Conservation (phyloP, 2,113 vertebrate species). For the Sceloporus undulatus region DNA sequence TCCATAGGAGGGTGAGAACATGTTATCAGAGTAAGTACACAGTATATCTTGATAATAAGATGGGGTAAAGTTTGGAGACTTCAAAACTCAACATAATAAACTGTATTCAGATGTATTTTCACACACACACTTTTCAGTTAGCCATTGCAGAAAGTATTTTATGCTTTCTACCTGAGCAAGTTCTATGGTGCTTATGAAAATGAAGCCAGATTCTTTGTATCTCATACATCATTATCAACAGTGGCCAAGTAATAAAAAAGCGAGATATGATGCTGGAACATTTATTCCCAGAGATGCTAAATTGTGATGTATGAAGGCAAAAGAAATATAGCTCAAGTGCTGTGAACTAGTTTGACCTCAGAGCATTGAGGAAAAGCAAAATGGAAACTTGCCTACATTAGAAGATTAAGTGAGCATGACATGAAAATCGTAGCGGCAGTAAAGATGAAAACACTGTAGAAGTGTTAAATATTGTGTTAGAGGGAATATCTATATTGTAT, state of each 20-base stretch:
- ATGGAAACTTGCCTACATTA: constrained; percentile 22
- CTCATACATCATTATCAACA: constrained; percentile 2
- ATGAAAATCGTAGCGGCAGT: background rate
- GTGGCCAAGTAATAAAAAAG: constrained; percentile 20
- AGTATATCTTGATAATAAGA: background rate
- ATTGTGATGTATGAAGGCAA: constrained; percentile 16
- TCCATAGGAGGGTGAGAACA: background rate
- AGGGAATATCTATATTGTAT: background rate
- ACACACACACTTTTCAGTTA: background rate
- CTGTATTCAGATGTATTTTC: constrained; percentile 3
- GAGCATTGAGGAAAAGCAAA: constrained; percentile 17
- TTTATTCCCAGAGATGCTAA: constrained; percentile 2
- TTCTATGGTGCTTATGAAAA: constrained; percentile 13
- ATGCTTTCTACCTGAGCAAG: background rate
- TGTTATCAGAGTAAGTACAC: background rate
- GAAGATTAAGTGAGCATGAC: constrained; percentile 10
- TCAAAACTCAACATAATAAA: background rate
- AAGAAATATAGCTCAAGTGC: background rate
- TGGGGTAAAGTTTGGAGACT: background rate
- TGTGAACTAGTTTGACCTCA: background rate
- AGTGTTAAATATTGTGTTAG: constrained; percentile 14
- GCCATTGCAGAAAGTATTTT: background rate
- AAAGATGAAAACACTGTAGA: constrained; percentile 36
- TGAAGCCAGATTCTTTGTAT: constrained; percentile 22
- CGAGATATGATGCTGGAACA: constrained; percentile 15